These are phyloP conservation scores for Ptychoptera contaminata DNA, from an alignment of 2,888 invertebrate genomes.

Conservation along the genomic window DNA sequence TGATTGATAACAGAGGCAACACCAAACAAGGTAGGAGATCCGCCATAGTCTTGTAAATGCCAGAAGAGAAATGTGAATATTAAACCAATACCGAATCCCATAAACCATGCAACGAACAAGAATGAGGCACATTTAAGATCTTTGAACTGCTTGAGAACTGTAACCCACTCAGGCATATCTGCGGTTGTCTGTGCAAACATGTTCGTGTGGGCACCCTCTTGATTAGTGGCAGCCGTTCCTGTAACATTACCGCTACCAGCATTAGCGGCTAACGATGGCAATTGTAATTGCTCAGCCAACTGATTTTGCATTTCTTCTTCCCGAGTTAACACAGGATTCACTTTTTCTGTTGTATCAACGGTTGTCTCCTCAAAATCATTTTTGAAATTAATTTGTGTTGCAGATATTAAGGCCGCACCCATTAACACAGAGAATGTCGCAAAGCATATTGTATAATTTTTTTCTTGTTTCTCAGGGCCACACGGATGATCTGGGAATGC, in stretches of 20 bases:
- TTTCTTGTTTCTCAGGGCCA: slow-evolving; percentile 75
- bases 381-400: slow-evolving; percentile 61
- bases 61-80: slow-evolving; percentile 99
- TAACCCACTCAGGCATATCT: slow-evolving; percentile 87
- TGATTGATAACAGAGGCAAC: slow-evolving; percentile 98
- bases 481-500: slow-evolving; percentile 90
- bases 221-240: slow-evolving; percentile 25
- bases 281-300: slow-evolving; percentile 64
- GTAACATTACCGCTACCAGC: slow-evolving; percentile 21
- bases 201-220: slow-evolving; percentile 46
- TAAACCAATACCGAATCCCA: slow-evolving; percentile 97
- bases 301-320: slow-evolving; percentile 75
- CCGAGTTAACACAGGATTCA: slow-evolving; percentile 33
- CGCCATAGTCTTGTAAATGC: slow-evolving; percentile 93
- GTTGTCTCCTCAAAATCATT: slow-evolving; percentile 34
- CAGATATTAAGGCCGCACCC: slow-evolving; percentile 84
- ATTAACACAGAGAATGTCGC: slow-evolving; percentile 94
- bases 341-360: slow-evolving; percentile 24
- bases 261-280: slow-evolving; percentile 53
- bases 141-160: slow-evolving; percentile 77
- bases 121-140: slow-evolving; percentile 83
- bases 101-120: slow-evolving; percentile 94
- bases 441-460: slow-evolving; percentile 97
- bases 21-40: slow-evolving; percentile 93
- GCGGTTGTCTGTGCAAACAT: slow-evolving; percentile 83